Evolutionary conservation across 2,113 vertebrate species (phyloP), one percentile per base, ranked within the genome.

Genomic region (Mungos mungo): DNA sequence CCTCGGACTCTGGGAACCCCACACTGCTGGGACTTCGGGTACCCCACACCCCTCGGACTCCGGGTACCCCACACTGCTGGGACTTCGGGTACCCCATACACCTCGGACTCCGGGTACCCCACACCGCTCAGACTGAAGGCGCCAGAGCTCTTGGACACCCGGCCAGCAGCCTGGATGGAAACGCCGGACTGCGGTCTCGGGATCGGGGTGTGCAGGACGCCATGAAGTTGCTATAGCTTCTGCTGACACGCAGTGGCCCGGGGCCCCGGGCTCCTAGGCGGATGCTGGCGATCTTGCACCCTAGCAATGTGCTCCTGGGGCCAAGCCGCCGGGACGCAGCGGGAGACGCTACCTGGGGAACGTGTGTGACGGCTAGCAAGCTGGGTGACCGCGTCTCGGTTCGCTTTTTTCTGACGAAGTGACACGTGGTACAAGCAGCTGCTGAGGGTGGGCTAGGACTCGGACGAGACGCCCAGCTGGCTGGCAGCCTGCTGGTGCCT

Each of bases 121-220:
- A 41, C 47, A 1, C 0, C 3, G 29, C n/a, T 10, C 27, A 35
- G 5, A 3, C 16, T 50, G 15, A 29, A 19, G 47, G 63, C 11
- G 1, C 19, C 31, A 25, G 57, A 5, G 60, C 4, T 2, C 27
- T 5, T 14, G 50, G 35, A 15, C 10, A 1, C 8, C 1, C 1
- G 18, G 23, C 16, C 25, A 3, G 90, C 80, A 50, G 41, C 81
- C 60, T 13, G 4, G 60, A 1, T 45, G 88, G 18, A 21, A 3
- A 16, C 2, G 19, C 19, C 0, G 4, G 81, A 63, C 1, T 13
- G 4, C 5, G 0, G n/a, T 12, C 1, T 7, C 38, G 2, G 33
- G 45, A 1, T 35, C 5, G 69, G 21, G 65, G 7, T 29, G 18
- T 3, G 31, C 19, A 5, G 23, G 1, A 14, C 7, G 18, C 13